Percentiles rank a stretch among this genome's conserved stretches.
Evolutionary conservation across 2,113 vertebrate genomes (phyloP).

Genomic region (Canis aureus): DNA sequence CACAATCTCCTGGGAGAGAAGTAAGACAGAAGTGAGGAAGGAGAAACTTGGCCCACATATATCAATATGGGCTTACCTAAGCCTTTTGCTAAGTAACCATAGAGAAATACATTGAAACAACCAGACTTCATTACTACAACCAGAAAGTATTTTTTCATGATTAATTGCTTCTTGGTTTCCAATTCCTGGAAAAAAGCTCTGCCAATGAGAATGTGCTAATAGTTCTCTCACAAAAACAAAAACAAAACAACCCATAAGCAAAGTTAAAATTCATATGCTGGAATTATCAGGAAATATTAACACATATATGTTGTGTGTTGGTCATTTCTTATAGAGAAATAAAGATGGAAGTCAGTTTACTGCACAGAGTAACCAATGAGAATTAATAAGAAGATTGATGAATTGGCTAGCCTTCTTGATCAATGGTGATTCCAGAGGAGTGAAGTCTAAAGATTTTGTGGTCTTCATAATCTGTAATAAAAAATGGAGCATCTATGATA

Average conservation of each 20-base stretch:
- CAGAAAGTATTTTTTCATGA: constrained; percentile 56
- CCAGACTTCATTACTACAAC: constrained; percentile 23
- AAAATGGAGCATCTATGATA: not conserved
- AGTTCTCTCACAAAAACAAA: not conserved
- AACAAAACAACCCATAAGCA: not conserved
- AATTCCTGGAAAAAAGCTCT: constrained; percentile 12
- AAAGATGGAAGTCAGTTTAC: not conserved
- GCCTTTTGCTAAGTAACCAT: constrained; percentile 45
- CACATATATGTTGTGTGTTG: not conserved
- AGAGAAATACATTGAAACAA: constrained; percentile 6
- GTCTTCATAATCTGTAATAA: not conserved
- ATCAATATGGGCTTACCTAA: not conserved
- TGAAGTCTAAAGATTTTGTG: not conserved
- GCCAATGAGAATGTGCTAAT: not conserved
- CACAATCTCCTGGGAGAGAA: not conserved
- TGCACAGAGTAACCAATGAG: not conserved
- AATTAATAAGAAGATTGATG: not conserved
- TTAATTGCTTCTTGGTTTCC: constrained; percentile 40
- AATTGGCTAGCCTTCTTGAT: not conserved
- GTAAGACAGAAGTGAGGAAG: not conserved
- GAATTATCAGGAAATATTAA: not conserved
- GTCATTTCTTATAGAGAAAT: not conserved
- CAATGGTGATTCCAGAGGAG: not conserved
- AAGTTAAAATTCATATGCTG: constrained; percentile 4
- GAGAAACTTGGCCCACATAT: not conserved